Base-by-base conservation (phyloP, 1,140 invertebrate species). In the Rhagoletis pomonella region DNA sequence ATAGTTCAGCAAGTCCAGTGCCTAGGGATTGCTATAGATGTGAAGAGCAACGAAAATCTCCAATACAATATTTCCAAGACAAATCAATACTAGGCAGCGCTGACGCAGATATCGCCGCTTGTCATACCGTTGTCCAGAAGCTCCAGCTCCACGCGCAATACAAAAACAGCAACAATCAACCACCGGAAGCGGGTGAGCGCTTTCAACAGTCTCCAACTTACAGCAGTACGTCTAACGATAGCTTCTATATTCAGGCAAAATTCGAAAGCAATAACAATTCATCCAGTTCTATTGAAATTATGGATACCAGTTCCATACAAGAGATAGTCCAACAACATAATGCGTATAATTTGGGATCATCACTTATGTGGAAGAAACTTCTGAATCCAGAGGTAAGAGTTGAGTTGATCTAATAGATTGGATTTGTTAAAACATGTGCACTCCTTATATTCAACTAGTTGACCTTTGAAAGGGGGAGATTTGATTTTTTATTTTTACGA, bases 191-290 rank as follows among this genome's bases (percentile, higher is more conserved):
- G 44, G 44, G 39, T 47, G 42, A 1, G n/a, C 67, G 67, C 12
- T 47, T 73, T 44, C 42, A 42, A 12, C 12, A 44, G 42, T 73
- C 67, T 14, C 67, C 67, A 44, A 42, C 42, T 5, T 17, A 73
- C n/a, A 73, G 67, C 14, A 73, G 67, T 47, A 47, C 42, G 44
- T 73, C 67, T 14, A 73, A 73, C 10, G 67, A 73, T 44, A 73
- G 39, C 44, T 14, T 73, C 12, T 73, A 73, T 47, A 47, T 39
- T 39, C 3, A 42, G 44, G 10, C 3, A n/a, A 73, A 73, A 47
- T 9, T 44, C 42, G 67, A 73, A 73, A 73, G 67, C 14, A 44
- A 44, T 17, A 73, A 73, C 5, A 47, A 73, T 17, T 47, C 67
- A 7, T 44, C 42, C 12, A 67, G 9, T 4, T 73, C 39, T 47